These are phyloP conservation scores for Corydoras sp. DNA, from an alignment of 2,113 vertebrate genomes.

Conservation along the genomic window DNA sequence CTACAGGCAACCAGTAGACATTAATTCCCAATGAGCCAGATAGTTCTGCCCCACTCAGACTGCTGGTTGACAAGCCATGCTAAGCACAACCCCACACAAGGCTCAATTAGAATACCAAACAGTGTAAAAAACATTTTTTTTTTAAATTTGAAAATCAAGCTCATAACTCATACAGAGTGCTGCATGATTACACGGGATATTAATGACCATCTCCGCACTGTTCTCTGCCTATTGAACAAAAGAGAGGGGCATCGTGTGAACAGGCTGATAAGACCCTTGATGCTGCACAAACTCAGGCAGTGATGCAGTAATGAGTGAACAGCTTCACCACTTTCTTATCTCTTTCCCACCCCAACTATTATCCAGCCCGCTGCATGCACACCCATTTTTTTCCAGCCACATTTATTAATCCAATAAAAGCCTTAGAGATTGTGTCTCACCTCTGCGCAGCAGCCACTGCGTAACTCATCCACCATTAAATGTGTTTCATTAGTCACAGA, in stretches of 20 bases:
- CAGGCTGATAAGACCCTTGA: constrained; percentile 33
- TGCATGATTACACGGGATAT: constrained; percentile 43
- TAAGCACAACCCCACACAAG: constrained; percentile 7
- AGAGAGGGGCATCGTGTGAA: constrained; percentile 6
- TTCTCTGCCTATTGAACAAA: constrained; percentile 35
- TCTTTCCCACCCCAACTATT: constrained; percentile 22
- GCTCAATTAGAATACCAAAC: constrained; percentile 39
- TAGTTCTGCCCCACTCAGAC: background rate
- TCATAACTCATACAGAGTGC: constrained; percentile 36
- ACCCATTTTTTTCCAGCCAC: constrained; percentile 25
- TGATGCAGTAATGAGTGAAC: constrained; percentile 37
- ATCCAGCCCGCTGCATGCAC: constrained; percentile 31
- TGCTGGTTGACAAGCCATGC: background rate
- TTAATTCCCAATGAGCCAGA: too few species aligned
- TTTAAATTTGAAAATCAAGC: constrained; percentile 16
- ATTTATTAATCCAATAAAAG: constrained; percentile 47
- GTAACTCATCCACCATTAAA: constrained; percentile 44
- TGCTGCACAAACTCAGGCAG: constrained; percentile 13
- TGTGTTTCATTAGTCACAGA: constrained; percentile 42
- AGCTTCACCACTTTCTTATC: constrained; percentile 24
- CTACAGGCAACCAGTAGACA: too few species aligned
- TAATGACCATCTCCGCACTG: constrained; percentile 27
- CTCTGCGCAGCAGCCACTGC: constrained; percentile 28
- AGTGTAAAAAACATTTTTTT: constrained; percentile 17
- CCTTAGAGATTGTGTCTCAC: constrained; percentile 35